Conservation (phyloP, 2,888 invertebrate species). For the Quadriops clusia region DNA sequence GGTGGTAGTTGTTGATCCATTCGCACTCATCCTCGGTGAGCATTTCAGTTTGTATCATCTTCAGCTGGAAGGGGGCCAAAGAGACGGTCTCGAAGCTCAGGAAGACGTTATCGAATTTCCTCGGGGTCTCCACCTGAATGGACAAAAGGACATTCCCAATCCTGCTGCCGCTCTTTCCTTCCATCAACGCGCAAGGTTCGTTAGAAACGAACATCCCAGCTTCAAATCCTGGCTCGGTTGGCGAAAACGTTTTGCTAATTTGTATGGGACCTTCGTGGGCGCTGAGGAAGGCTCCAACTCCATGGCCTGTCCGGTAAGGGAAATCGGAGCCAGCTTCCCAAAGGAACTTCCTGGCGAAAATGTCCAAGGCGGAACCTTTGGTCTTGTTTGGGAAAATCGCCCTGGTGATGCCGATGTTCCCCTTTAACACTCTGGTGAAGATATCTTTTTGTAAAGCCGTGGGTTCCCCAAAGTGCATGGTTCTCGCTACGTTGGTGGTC, state of each 20-base stretch:
- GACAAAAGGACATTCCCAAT: constrained; percentile 66
- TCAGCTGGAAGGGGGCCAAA: constrained; percentile 77
- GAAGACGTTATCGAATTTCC: constrained; percentile 43
- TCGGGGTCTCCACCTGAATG: too few species aligned
- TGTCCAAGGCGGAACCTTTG: constrained; percentile 63
- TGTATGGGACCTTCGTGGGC: too few species aligned
- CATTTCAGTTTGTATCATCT: too few species aligned
- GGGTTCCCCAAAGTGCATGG: constrained; percentile 76
- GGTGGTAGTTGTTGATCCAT: too few species aligned
- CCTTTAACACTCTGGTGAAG: constrained; percentile 74
- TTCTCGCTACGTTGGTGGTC: constrained; percentile 83
- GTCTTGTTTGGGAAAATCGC: constrained; percentile 58
- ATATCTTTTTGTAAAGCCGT: constrained; percentile 59
- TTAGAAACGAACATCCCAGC: too few species aligned
- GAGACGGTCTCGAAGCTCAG: constrained; percentile 72
- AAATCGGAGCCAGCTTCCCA: constrained; percentile 86
- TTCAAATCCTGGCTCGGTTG: too few species aligned
- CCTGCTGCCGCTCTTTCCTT: constrained; percentile 77
- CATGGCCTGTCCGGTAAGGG: constrained; percentile 83
- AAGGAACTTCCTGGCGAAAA: constrained; percentile 60
- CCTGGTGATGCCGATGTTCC: constrained; percentile 59
- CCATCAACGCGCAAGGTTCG: too few species aligned
- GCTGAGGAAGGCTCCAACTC: constrained; percentile 72
- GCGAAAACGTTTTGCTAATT: too few species aligned
- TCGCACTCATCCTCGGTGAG: too few species aligned